These are phyloP conservation scores for Onychomys torridus DNA, from an alignment of 2,797 vertebrate genomes.

Conservation along the genomic window DNA sequence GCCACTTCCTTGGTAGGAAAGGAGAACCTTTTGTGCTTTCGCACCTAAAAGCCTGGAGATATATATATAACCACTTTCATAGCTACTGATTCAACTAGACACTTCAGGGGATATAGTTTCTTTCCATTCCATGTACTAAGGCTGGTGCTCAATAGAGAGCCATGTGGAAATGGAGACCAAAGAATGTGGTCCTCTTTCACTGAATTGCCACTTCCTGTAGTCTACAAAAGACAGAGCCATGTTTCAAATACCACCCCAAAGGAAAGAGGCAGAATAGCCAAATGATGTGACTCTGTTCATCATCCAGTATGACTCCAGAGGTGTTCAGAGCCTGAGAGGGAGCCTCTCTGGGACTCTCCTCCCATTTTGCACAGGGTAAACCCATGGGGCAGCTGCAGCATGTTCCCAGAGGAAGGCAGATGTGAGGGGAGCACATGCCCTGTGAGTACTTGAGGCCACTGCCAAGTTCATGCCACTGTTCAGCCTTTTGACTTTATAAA, in stretches of 20 bases:
- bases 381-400: background rate
- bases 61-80: background rate
- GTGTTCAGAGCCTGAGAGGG: background rate
- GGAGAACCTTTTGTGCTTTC: background rate
- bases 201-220: background rate
- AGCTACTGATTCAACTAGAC: background rate
- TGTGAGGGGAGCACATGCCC: background rate
- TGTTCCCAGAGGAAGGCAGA: background rate
- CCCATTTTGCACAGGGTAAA: background rate
- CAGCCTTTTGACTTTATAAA: background rate
- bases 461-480: background rate
- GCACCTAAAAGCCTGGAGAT: background rate
- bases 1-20: background rate
- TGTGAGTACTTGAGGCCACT: background rate
- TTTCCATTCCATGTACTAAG: background rate
- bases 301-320: background rate
- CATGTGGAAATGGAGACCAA: background rate
- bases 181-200: background rate
- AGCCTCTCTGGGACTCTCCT: background rate
- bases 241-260: background rate
- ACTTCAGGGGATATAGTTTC: background rate
- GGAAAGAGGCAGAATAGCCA: background rate
- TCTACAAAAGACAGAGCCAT: slow-evolving; percentile 22
- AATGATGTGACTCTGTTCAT: background rate
- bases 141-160: background rate